Conservation (phyloP, 2,888 invertebrate species). For the Plebejus argus region DNA sequence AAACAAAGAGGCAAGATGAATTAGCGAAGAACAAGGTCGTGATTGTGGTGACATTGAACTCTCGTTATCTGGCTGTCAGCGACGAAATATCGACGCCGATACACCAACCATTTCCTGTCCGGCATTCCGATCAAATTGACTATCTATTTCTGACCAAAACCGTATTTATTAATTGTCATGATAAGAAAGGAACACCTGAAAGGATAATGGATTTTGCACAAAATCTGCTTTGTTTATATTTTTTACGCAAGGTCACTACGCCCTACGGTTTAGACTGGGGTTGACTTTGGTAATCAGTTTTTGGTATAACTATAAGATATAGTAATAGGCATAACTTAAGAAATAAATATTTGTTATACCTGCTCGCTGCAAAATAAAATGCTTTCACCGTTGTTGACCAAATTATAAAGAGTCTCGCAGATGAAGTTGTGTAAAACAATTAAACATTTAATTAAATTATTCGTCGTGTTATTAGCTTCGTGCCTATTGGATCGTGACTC, state of each 20-base stretch:
- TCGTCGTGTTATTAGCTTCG: constrained; percentile 10
- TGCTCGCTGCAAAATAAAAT: no score
- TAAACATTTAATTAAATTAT: constrained; percentile 21
- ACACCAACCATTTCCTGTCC: constrained; percentile 66
- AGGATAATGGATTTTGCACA: background rate
- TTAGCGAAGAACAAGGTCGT: constrained; percentile 72
- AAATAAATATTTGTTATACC: no score
- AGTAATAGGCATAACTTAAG: no score
- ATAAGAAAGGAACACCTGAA: background rate
- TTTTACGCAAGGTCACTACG: background rate
- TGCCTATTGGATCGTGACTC: constrained; percentile 10
- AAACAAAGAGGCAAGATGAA: constrained; percentile 54
- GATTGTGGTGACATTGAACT: constrained; percentile 66
- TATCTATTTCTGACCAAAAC: constrained; percentile 17
- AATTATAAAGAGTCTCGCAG: background rate
- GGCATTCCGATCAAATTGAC: constrained; percentile 31
- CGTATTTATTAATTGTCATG: background rate
- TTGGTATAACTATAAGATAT: no score
- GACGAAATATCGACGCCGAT: constrained; percentile 67
- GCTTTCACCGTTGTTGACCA: no score
- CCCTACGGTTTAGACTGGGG: background rate
- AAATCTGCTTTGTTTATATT: background rate
- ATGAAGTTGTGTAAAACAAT: constrained; percentile 19
- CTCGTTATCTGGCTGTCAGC: constrained; percentile 62
- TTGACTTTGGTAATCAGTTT: no score